Evolutionary conservation across 2,797 vertebrate genomes (phyloP).

Genomic region (Lagocephalus sceleratus): DNA sequence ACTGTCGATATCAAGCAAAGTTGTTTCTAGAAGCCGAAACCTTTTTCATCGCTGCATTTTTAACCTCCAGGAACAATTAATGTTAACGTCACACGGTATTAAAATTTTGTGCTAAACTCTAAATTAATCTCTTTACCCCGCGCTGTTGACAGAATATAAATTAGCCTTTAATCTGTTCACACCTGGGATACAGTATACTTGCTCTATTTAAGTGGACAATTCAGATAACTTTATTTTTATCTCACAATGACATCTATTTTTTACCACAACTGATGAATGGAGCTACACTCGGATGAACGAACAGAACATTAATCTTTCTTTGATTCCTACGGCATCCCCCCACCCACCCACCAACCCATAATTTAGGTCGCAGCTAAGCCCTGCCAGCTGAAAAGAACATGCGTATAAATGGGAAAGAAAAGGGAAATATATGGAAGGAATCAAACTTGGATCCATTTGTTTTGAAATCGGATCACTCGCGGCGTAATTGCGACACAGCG

Average conservation of each 20-base stretch:
- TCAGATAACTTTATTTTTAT: constrained; percentile 10
- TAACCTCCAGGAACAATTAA: background rate
- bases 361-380: constrained; percentile 75
- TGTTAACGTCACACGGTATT: background rate
- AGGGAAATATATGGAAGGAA: constrained; percentile 48
- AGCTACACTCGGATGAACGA: constrained; percentile 55
- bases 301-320: constrained; percentile 68
- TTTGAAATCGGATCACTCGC: constrained; percentile 60
- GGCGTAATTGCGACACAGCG: constrained; percentile 43
- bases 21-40: constrained; percentile 1
- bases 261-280: constrained; percentile 54
- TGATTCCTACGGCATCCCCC: constrained; percentile 63
- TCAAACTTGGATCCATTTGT: constrained; percentile 60
- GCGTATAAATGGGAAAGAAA: constrained; percentile 50
- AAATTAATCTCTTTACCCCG: background rate
- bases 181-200: constrained; percentile 13
- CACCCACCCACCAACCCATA: constrained; percentile 51
- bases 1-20: too few species aligned
- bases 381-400: constrained; percentile 56
- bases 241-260: constrained; percentile 29
- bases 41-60: constrained; percentile 14
- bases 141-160: background rate
- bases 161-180: constrained; percentile 8
- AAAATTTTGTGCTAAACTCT: background rate
- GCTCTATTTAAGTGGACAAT: constrained; percentile 11